phyloP scores from a whole-genome alignment of 2,888 invertebrate genomes.

The Scrobipalpa costella region DNA sequence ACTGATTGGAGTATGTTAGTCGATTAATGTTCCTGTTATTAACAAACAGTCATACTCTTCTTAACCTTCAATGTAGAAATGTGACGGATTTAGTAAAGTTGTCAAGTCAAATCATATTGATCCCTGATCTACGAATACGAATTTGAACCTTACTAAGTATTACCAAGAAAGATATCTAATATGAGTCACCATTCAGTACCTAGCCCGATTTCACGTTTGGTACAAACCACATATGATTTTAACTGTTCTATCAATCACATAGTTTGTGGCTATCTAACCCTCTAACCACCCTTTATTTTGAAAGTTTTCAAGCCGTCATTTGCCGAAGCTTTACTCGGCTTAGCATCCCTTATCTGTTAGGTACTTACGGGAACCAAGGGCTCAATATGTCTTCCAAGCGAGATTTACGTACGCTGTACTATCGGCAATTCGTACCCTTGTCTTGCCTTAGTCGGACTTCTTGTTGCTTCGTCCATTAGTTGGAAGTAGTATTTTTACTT shows the following conservation, averaged over 20 bases:
- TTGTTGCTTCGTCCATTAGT: neutral
- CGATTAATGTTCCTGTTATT: too few relatives aligned
- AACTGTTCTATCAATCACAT: neutral
- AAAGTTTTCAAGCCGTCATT: neutral
- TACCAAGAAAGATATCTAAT: too few relatives aligned
- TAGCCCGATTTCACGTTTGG: too few relatives aligned
- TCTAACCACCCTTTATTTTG: neutral
- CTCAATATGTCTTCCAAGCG: neutral
- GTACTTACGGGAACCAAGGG: neutral
- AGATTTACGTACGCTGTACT: neutral
- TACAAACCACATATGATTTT: neutral
- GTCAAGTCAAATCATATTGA: too few relatives aligned
- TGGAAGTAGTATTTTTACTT: too few relatives aligned
- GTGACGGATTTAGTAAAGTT: too few relatives aligned
- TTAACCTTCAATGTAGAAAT: too few relatives aligned
- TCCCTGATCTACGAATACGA: too few relatives aligned
- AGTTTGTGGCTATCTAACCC: neutral
- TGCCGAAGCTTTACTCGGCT: neutral
- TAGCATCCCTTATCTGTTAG: conserved; percentile 1
- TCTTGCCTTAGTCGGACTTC: neutral
- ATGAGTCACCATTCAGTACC: too few relatives aligned
- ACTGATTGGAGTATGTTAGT: too few relatives aligned
- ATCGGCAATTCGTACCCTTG: conserved; percentile 1
- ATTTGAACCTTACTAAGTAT: too few relatives aligned
- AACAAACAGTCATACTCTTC: too few relatives aligned